Evolutionary conservation across 1,140 invertebrate genomes (phyloP), one percentile per base, ranked within the genome.

Genomic region (Drosophila pruinosa): DNA sequence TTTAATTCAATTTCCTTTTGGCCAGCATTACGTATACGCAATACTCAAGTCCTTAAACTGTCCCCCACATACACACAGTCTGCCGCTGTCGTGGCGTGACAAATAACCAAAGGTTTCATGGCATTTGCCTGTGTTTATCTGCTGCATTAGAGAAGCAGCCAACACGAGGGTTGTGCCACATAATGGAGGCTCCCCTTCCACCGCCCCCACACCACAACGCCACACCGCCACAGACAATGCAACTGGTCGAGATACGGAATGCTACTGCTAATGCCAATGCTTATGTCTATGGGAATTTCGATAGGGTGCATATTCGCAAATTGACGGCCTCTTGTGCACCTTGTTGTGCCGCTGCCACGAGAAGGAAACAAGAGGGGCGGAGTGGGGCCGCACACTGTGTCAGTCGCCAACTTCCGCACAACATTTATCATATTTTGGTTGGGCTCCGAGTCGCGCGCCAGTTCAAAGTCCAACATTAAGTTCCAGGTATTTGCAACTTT

Each of bases 401-500:
- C 57, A 62, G 65, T 65, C 43, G 62, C 69, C 61, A 53, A 53
- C 70, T 88, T 86, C 77, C 81, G 82, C 69, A 88, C 78, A 88
- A 82, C 82, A 86, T 86, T 86, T 88, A 86, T 86, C 82, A 86
- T 88, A 88, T 86, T 88, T 78, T 14, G 65, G 61, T 43, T 34
- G 41, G 36, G 53, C 54, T 26, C 26, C 22, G 54, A 68, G 76
- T 36, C 53, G 67, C 59, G 65, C 64, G 48, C 63, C 71, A 75
- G 82, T 88, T 88, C 82, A 86, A 88, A 86, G 82, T 86, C 74
- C 82, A 88, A 78, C 83, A 82, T 82, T 86, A 86, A 86, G 82
- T 86, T 86, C 75, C 82, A 86, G 82, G 82, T 86, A 86, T 86
- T 86, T 86, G 82, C 82, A 86, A 86, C 82, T 86, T 88, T 86